phyloP scores from a whole-genome alignment of 1,140 invertebrate species.

The Drosophila equinoxialis region DNA sequence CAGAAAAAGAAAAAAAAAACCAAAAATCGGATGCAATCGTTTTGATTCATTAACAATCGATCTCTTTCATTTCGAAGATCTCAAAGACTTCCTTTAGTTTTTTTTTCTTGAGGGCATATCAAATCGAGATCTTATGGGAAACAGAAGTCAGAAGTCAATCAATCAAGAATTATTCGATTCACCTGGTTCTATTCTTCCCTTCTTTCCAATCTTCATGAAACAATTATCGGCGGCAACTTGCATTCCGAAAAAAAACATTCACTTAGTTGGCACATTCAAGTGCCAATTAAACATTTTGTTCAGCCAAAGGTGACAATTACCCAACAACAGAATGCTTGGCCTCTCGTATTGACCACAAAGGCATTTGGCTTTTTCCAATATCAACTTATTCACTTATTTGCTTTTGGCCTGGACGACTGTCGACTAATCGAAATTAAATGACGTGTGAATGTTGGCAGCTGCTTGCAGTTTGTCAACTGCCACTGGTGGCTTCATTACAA shows the following conservation, averaged over 20 bases:
- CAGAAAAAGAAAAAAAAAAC: conserved; percentile 28
- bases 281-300: conserved; percentile 78
- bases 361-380: conserved; percentile 48
- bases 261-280: conserved; percentile 36
- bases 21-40: conserved; percentile 32
- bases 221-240: conserved; percentile 31
- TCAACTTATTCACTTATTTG: conserved; percentile 58
- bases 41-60: conserved; percentile 38
- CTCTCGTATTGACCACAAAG: conserved; percentile 45
- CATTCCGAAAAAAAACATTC: background rate
- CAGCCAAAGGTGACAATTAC: conserved; percentile 67
- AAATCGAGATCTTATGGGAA: conserved; percentile 9
- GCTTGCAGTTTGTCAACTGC: conserved; percentile 59
- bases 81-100: conserved; percentile 6
- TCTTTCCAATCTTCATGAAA: background rate
- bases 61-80: conserved; percentile 12
- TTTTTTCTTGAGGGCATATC: conserved; percentile 11
- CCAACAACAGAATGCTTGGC: conserved; percentile 30
- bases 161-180: conserved; percentile 8
- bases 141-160: conserved; percentile 21
- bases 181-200: conserved; percentile 1
- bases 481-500: conserved; percentile 53
- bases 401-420: conserved; percentile 35
- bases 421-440: conserved; percentile 80
- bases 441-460: conserved; percentile 79